phyloP scores from a whole-genome alignment of 2,888 invertebrate species.

The Trichogramma dendrolimi region DNA sequence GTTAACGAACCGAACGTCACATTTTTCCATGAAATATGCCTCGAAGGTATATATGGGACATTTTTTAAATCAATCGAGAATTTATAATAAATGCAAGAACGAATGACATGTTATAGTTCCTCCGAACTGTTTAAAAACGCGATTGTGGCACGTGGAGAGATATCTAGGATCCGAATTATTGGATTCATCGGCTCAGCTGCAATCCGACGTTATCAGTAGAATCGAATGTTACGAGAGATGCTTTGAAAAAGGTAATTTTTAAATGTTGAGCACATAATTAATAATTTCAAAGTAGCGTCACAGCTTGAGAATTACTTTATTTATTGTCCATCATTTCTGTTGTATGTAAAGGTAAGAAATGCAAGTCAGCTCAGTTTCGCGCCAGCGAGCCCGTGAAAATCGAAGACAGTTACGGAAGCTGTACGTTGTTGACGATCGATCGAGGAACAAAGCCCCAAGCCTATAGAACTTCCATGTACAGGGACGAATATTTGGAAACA shows the following conservation, averaged over 20 bases:
- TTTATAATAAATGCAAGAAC: not conserved
- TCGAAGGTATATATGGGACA: conserved; percentile 52
- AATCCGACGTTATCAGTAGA: conserved; percentile 61
- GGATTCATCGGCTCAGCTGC: conserved; percentile 61
- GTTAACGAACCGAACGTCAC: conserved; percentile 58
- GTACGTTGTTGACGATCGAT: conserved; percentile 69
- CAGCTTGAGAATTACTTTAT: not conserved
- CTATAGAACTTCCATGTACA: conserved; percentile 69
- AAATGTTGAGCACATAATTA: not conserved
- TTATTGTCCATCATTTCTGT: not conserved
- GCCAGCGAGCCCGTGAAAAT: conserved; percentile 47
- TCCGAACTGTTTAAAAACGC: conserved; percentile 54
- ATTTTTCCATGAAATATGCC: conserved; percentile 65
- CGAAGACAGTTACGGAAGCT: conserved; percentile 57
- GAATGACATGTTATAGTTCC: conserved; percentile 51
- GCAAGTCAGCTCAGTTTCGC: conserved; percentile 45
- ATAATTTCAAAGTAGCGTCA: not conserved
- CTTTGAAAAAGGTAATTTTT: conserved; percentile 37
- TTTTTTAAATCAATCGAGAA: not conserved
- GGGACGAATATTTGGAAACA: conserved; percentile 80
- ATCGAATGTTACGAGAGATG: conserved; percentile 62
- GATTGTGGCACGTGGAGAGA: conserved; percentile 73
- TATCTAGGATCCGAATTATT: conserved; percentile 72
- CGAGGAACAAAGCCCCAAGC: conserved; percentile 73
- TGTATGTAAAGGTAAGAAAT: conserved; percentile 33